Conservation (phyloP, 2,888 invertebrate genomes). For the Iselma pallidipennis region DNA sequence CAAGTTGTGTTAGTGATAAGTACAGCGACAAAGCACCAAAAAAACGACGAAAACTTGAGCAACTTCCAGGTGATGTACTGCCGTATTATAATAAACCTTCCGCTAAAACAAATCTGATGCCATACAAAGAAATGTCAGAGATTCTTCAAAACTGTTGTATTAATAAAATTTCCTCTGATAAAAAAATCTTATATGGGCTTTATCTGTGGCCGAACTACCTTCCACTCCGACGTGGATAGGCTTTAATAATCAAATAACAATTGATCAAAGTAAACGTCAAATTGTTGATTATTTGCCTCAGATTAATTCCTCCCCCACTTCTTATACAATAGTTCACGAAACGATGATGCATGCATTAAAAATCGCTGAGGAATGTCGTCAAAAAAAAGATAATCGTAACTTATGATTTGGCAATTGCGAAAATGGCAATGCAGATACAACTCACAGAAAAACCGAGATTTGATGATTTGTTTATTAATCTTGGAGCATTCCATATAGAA, state of each 20-base stretch:
- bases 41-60: background rate
- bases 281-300: conserved; percentile 40
- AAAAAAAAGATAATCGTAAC: conserved; percentile 37
- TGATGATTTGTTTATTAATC: background rate
- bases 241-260: conserved; percentile 33
- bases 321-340: conserved; percentile 38
- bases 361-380: conserved; percentile 36
- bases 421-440: conserved; percentile 34
- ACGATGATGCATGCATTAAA: conserved; percentile 34
- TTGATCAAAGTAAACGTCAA: conserved; percentile 32
- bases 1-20: background rate
- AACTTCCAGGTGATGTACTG: background rate
- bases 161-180: conserved; percentile 29
- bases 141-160: conserved; percentile 10
- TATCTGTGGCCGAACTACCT: conserved; percentile 28
- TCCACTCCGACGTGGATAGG: conserved; percentile 41
- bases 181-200: conserved; percentile 37
- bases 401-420: conserved; percentile 42
- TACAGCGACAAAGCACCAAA: background rate
- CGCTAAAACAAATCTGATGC: conserved; percentile 8
- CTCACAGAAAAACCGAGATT: conserved; percentile 28
- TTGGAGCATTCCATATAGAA: conserved; percentile 1
- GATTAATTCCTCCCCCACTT: conserved; percentile 43
- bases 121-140: background rate
- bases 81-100: conserved; percentile 11